A percentile compares a stretch with the other conserved stretches of the same genome.
Evolutionary conservation across 2,113 vertebrate genomes (phyloP).

Genomic region (Trogon melanurus): DNA sequence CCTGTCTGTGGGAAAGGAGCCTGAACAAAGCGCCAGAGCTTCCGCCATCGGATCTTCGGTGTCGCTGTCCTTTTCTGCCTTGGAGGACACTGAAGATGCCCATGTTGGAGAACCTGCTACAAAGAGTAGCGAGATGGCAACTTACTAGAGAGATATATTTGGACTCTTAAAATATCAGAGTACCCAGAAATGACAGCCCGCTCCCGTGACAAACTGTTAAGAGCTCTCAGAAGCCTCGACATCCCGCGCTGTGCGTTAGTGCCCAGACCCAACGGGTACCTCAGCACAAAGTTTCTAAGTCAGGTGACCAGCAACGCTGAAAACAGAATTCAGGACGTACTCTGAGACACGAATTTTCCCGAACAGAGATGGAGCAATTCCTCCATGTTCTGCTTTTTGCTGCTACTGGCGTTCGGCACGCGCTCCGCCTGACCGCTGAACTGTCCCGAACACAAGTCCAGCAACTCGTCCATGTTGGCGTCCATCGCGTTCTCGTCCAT

Average conservation of each 20-base stretch:
- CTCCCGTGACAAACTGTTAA: background rate
- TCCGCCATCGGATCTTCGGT: conserved; percentile 74
- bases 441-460: conserved; percentile 90
- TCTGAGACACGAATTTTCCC: conserved; percentile 83
- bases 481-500: conserved; percentile 99
- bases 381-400: conserved; percentile 81
- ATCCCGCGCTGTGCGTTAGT: background rate
- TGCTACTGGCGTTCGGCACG: background rate
- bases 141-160: background rate
- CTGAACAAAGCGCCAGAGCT: conserved; percentile 77
- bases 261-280: background rate
- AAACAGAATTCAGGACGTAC: conserved; percentile 49
- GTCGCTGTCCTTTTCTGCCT: conserved; percentile 66
- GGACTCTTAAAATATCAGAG: background rate
- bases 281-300: background rate
- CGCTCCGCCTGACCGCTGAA: conserved; percentile 73
- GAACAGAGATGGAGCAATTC: conserved; percentile 90
- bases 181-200: background rate
- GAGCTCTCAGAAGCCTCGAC: background rate
- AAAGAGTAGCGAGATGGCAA: background rate
- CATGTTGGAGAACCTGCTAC: conserved; percentile 63
- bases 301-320: background rate
- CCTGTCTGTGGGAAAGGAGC: conserved; percentile 82
- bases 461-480: conserved; percentile 93
- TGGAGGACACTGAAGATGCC: conserved; percentile 57